phyloP scores from a whole-genome alignment of 2,888 invertebrate species.

The Eucriotettix oculatus region DNA sequence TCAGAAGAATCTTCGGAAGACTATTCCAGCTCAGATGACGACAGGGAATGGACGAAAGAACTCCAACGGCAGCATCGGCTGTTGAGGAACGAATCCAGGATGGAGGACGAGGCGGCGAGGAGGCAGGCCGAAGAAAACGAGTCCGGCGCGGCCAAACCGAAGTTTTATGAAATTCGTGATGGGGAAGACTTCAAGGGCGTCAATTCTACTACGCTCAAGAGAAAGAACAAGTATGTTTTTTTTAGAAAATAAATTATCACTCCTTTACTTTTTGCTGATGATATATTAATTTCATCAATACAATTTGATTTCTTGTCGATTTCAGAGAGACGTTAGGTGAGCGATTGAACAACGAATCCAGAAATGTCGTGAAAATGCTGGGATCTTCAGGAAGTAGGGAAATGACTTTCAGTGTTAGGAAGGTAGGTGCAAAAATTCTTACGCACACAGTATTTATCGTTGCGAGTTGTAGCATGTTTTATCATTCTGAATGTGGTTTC shows the following conservation, averaged over 20 bases:
- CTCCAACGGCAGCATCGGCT: conserved; percentile 57
- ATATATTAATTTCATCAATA: too few species aligned
- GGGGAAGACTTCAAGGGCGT: conserved; percentile 40
- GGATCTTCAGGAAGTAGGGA: conserved; percentile 55
- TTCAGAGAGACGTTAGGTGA: conserved; percentile 56
- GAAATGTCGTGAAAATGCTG: conserved; percentile 31
- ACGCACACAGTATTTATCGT: too few species aligned
- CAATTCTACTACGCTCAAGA: conserved; percentile 24
- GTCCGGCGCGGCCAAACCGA: conserved; percentile 25
- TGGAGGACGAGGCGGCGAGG: conserved; percentile 21
- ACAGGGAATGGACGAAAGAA: conserved; percentile 61
- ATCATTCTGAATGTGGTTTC: too few species aligned
- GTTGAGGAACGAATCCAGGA: conserved; percentile 36
- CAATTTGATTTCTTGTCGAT: conserved; percentile 10
- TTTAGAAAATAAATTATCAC: not conserved
- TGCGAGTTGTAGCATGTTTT: too few species aligned
- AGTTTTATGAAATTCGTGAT: conserved; percentile 42
- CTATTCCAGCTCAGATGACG: conserved; percentile 56
- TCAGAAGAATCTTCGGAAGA: conserved; percentile 24
- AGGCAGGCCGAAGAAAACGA: not conserved
- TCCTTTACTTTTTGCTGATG: not conserved
- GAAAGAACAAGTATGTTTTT: conserved; percentile 30
- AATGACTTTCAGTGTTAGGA: conserved; percentile 57
- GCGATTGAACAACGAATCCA: conserved; percentile 43
- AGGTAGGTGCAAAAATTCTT: conserved; percentile 22